Percentiles rank a stretch among this genome's conserved stretches.
These are phyloP conservation scores for Ophion ventricosus DNA, from an alignment of 2,888 invertebrate species.

Conservation along the genomic window DNA sequence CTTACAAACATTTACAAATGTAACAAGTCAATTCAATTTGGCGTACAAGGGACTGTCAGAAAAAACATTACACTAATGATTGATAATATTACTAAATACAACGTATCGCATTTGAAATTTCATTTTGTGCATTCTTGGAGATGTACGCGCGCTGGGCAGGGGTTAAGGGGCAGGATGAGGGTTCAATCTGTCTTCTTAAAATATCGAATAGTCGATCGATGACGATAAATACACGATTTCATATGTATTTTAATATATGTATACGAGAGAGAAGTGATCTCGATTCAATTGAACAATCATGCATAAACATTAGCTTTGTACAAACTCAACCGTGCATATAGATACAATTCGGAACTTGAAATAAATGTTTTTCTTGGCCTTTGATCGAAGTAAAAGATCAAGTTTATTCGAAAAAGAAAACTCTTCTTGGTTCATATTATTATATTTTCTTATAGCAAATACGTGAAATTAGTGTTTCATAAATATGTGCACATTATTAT, in stretches of 20 bases:
- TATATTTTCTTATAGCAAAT: constrained; percentile 10
- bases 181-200: constrained; percentile 46
- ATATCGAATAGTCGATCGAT: constrained; percentile 38
- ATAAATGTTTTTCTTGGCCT: constrained; percentile 12
- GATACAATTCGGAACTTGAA: constrained; percentile 58
- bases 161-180: background rate
- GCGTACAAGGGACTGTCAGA: constrained; percentile 78
- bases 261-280: constrained; percentile 28
- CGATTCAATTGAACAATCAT: constrained; percentile 55
- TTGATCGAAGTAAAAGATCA: background rate
- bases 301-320: constrained; percentile 67
- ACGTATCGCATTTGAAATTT: constrained; percentile 51
- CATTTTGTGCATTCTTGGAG: constrained; percentile 56
- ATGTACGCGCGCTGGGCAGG: constrained; percentile 22
- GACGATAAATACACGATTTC: constrained; percentile 26
- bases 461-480: constrained; percentile 9
- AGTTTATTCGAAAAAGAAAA: constrained; percentile 16
- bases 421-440: constrained; percentile 2
- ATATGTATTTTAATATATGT: constrained; percentile 15
- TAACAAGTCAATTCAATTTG: constrained; percentile 82
- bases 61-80: constrained; percentile 75
- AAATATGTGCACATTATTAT: constrained; percentile 43
- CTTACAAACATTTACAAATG: constrained; percentile 82
- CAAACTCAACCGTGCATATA: constrained; percentile 59
- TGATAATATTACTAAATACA: constrained; percentile 66